A percentile compares a stretch with the other conserved stretches of the same genome.
Evolutionary conservation across 2,113 vertebrate genomes (phyloP).

Genomic region (Passerina amoena): DNA sequence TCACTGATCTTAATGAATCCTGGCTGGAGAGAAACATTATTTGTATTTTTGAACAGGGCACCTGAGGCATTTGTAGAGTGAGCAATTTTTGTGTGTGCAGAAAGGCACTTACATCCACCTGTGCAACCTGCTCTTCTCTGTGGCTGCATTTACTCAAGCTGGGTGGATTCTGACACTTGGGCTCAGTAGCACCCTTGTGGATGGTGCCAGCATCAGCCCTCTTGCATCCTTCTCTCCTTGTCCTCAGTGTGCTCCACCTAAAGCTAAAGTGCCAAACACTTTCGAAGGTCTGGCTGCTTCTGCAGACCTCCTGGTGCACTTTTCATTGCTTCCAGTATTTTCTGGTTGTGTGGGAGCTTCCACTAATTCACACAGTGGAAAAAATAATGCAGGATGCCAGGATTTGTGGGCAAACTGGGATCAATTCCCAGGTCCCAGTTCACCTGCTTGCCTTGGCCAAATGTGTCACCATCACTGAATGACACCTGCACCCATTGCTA

Average conservation of each 20-base stretch:
- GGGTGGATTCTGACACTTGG: neutral
- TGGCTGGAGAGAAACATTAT: neutral
- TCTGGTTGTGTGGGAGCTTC: neutral
- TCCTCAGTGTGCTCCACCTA: neutral
- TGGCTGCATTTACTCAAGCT: neutral
- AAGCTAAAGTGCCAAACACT: neutral
- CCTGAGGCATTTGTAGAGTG: neutral
- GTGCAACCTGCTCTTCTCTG: neutral
- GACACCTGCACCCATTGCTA: rapidly evolving
- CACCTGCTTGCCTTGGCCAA: neutral
- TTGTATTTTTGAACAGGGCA: neutral
- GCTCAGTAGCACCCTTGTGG: neutral
- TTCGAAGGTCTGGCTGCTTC: neutral
- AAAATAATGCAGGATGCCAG: neutral
- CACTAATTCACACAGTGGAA: neutral
- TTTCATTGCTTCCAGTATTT: neutral
- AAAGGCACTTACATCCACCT: neutral
- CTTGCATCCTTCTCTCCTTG: neutral
- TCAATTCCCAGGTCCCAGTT: neutral
- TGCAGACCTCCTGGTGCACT: neutral
- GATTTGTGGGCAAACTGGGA: neutral
- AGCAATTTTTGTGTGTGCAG: neutral
- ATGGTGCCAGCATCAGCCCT: neutral
- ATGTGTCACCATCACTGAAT: rapidly evolving
- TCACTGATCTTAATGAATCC: neutral